A percentile compares a stretch with the other conserved stretches of the same genome.
Conservation (phyloP, 2,797 vertebrate species). For the Trachops cirrhosus region DNA sequence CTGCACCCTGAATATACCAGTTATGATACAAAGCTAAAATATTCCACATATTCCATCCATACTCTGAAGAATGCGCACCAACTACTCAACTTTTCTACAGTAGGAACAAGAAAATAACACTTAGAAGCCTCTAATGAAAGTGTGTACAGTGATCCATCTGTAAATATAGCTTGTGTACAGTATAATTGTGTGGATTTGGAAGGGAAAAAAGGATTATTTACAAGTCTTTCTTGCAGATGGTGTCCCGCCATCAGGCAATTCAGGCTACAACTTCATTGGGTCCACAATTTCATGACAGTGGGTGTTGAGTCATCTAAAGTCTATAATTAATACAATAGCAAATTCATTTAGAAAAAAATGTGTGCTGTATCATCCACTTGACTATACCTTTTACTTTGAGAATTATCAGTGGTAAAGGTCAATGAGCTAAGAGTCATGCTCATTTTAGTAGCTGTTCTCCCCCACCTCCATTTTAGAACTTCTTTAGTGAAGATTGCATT, state of each 20-base stretch:
- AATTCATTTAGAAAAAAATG: constrained; percentile 16
- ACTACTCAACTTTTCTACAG: background rate
- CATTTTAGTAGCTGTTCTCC: background rate
- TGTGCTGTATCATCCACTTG: background rate
- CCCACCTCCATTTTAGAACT: background rate
- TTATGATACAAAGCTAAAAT: constrained; percentile 1
- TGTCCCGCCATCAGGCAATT: background rate
- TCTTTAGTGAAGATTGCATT: background rate
- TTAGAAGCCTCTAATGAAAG: background rate
- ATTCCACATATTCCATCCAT: background rate
- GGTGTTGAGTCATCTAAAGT: constrained; percentile 14
- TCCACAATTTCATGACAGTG: background rate
- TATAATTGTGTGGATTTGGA: constrained; percentile 50
- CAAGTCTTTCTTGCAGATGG: constrained; percentile 14
- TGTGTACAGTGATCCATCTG: background rate
- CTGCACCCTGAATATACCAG: background rate
- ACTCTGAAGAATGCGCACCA: background rate
- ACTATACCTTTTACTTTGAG: constrained; percentile 38
- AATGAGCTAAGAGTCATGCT: background rate
- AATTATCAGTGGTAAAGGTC: constrained; percentile 30
- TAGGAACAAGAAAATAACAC: background rate
- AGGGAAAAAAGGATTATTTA: constrained; percentile 39
- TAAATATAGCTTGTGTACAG: constrained; percentile 46
- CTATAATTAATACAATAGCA: constrained; percentile 9
- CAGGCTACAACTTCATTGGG: background rate